Conservation (phyloP, 2,797 vertebrate genomes). For the Crenuchus spilurus region DNA sequence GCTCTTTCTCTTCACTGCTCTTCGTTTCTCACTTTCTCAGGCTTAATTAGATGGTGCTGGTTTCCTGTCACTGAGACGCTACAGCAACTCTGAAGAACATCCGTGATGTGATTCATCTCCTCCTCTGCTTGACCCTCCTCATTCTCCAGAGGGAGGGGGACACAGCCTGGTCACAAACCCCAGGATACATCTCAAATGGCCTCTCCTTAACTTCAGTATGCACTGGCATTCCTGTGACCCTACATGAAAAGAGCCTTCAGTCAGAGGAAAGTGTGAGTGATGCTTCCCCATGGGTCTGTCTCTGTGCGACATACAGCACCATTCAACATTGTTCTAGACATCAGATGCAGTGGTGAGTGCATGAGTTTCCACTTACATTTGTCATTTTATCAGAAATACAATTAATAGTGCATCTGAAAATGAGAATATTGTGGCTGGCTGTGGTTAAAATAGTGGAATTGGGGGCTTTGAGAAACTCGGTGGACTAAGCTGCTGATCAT, state of each 20-base stretch:
- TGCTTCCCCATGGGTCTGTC: neutral
- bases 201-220: conserved; percentile 23
- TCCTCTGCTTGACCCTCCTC: conserved; percentile 33
- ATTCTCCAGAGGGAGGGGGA: conserved; percentile 19
- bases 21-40: conserved; percentile 11
- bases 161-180: conserved; percentile 21
- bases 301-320: neutral
- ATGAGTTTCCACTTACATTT: too few species aligned
- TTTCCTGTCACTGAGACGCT: neutral
- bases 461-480: too few species aligned
- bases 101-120: neutral
- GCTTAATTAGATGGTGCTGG: neutral
- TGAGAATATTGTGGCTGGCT: too few species aligned
- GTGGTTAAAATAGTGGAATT: too few species aligned
- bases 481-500: too few species aligned
- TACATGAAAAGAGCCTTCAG: neutral
- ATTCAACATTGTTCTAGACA: conserved; percentile 9
- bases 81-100: neutral
- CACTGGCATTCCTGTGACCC: neutral
- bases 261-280: conserved; percentile 9
- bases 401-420: too few species aligned
- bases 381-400: too few species aligned
- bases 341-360: neutral
- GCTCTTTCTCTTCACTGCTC: conserved; percentile 2
- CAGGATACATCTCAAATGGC: conserved; percentile 8